phyloP scores from a whole-genome alignment of 1,140 invertebrate genomes.

The Anthonomus grandis region DNA sequence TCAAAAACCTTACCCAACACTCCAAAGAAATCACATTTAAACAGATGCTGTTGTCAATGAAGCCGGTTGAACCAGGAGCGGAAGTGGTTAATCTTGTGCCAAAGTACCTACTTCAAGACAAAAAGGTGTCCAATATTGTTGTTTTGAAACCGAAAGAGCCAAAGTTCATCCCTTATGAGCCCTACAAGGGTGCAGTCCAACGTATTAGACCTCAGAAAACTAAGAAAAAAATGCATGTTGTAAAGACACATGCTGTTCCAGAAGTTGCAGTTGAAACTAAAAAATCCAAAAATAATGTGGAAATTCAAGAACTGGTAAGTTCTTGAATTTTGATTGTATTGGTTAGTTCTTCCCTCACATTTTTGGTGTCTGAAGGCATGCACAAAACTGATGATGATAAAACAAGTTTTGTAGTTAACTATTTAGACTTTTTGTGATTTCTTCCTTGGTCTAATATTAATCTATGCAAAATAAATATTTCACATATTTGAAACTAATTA shows the following conservation, averaged over 20 bases:
- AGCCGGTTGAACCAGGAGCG: constrained; percentile 38
- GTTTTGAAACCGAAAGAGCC: constrained; percentile 64
- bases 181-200: constrained; percentile 80
- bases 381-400: neutral
- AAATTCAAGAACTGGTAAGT: constrained; percentile 61
- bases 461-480: neutral
- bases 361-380: no score
- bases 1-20: no score
- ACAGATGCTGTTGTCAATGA: no score
- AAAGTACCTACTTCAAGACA: constrained; percentile 41
- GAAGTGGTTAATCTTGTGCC: constrained; percentile 39
- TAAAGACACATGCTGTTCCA: neutral
- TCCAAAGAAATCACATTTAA: no score
- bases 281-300: constrained; percentile 61
- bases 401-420: neutral
- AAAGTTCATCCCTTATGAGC: constrained; percentile 86
- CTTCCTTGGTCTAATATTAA: no score
- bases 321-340: no score
- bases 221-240: constrained; percentile 9
- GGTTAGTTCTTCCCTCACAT: no score
- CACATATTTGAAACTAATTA: neutral
- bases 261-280: constrained; percentile 42
- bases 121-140: constrained; percentile 38
- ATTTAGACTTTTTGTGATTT: neutral
- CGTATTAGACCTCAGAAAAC: constrained; percentile 62